Evolutionary conservation across 2,888 invertebrate species (phyloP).

Genomic region (Calliopum simillimum): DNA sequence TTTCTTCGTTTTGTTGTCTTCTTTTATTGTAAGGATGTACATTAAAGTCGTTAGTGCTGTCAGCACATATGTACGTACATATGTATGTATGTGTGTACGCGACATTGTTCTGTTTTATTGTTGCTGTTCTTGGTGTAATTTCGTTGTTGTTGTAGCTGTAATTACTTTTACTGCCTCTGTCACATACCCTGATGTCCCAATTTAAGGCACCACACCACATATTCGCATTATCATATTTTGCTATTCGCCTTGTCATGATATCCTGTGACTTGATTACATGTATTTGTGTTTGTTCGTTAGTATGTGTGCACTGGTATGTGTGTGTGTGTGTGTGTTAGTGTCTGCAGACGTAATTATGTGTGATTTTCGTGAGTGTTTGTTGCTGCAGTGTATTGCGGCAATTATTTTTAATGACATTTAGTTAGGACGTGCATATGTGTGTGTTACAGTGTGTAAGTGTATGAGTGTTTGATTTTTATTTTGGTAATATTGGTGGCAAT

Average conservation of each 20-base stretch:
- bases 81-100: neutral
- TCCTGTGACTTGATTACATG: neutral
- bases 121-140: neutral
- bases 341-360: too few species aligned
- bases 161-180: neutral
- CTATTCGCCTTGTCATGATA: slow-evolving; percentile 1
- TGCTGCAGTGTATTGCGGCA: neutral
- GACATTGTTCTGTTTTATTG: neutral
- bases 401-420: slow-evolving; percentile 11
- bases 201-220: neutral
- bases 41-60: slow-evolving; percentile 11
- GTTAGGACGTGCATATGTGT: too few species aligned
- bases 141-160: neutral
- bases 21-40: neutral
- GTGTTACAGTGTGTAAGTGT: too few species aligned
- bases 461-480: neutral
- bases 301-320: neutral
- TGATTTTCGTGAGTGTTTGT: too few species aligned
- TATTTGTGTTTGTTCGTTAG: too few species aligned
- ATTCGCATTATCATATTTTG: neutral
- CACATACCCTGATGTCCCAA: neutral
- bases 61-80: neutral
- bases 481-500: slow-evolving; percentile 3
- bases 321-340: neutral
- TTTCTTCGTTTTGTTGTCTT: too few species aligned